Conservation (phyloP, 1,140 invertebrate genomes). For the Hylaeus volcanicus region DNA sequence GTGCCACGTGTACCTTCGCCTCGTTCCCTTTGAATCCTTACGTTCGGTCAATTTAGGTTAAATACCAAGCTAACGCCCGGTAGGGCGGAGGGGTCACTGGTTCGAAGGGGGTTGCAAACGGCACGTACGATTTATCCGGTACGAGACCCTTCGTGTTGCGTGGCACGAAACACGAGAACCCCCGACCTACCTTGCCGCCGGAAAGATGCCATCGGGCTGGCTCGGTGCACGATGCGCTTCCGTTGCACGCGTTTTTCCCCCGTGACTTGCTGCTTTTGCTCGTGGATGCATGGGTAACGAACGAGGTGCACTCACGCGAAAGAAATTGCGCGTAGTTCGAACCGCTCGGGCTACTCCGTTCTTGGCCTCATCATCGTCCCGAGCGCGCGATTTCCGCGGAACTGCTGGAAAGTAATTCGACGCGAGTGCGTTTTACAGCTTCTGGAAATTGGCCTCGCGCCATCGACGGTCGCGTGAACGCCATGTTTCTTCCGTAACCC, state of each 20-base stretch:
- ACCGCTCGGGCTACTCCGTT: neutral
- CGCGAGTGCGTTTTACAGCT: neutral
- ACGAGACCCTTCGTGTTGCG: slow-evolving; percentile 4
- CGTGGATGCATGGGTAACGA: slow-evolving; percentile 20
- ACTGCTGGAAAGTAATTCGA: neutral
- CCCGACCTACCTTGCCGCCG: slow-evolving; percentile 11
- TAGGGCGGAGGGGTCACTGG: neutral
- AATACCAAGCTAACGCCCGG: slow-evolving; percentile 5
- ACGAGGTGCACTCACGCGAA: slow-evolving; percentile 33
- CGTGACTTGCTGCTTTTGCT: slow-evolving; percentile 1
- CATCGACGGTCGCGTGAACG: neutral
- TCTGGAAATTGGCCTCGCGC: slow-evolving; percentile 1
- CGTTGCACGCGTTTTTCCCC: neutral
- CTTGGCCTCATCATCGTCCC: neutral
- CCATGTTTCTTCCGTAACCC: neutral
- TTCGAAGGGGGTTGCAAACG: neutral
- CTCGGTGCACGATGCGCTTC: slow-evolving; percentile 1
- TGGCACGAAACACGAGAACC: slow-evolving; percentile 2
- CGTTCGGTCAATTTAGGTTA: slow-evolving; percentile 31
- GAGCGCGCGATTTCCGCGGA: neutral
- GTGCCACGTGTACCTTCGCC: neutral
- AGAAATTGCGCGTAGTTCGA: slow-evolving; percentile 18
- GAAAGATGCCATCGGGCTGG: slow-evolving; percentile 17
- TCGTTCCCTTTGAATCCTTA: neutral
- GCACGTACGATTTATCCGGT: neutral